Evolutionary conservation across 2,113 vertebrate species (phyloP).

Genomic region (Carollia perspicillata): DNA sequence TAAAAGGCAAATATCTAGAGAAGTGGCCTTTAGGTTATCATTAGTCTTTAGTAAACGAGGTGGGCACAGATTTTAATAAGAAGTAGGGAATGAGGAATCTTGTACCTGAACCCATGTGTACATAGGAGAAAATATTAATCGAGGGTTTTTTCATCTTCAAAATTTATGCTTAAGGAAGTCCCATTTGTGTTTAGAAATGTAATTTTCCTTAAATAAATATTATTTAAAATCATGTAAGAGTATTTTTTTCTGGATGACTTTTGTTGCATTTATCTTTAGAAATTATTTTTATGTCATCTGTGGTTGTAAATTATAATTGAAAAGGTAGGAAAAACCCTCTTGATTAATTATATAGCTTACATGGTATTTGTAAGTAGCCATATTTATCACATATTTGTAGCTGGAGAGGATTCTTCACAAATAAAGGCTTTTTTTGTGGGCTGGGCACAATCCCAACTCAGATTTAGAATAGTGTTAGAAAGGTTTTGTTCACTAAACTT

Average conservation of each 20-base stretch:
- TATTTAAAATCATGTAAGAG: background rate
- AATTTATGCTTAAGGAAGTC: background rate
- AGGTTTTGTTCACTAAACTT: constrained; percentile 40
- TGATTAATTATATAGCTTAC: constrained; percentile 58
- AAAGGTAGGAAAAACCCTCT: constrained; percentile 24
- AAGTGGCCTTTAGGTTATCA: background rate
- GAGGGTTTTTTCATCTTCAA: background rate
- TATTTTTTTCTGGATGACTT: background rate
- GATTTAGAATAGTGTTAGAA: constrained; percentile 16
- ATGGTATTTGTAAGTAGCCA: constrained; percentile 49
- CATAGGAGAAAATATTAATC: background rate
- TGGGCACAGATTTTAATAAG: background rate
- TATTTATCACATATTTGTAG: constrained; percentile 43
- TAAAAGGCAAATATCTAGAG: background rate
- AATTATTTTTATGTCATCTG: constrained; percentile 23
- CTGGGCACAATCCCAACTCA: background rate
- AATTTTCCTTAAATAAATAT: constrained; percentile 23
- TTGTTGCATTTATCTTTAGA: constrained; percentile 52
- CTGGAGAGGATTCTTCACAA: constrained; percentile 31
- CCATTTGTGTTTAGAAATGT: constrained; percentile 27
- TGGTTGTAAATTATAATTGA: constrained; percentile 14
- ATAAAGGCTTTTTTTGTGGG: background rate
- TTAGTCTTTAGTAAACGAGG: background rate
- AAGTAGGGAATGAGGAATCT: background rate
- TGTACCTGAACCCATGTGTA: background rate